These are phyloP conservation scores for Solen grandis DNA, from an alignment of 1,140 invertebrate genomes.

Conservation along the genomic window DNA sequence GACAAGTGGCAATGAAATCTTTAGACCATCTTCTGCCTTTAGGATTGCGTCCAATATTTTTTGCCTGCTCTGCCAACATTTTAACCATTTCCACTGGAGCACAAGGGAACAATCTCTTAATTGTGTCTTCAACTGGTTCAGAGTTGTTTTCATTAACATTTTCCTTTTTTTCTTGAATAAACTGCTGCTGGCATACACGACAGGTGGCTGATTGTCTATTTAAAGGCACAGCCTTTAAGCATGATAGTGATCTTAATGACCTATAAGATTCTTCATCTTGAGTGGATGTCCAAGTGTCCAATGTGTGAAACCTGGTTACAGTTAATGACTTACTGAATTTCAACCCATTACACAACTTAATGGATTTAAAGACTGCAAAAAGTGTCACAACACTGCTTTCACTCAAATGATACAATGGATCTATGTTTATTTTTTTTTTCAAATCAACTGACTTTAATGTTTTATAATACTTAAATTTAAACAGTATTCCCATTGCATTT, in stretches of 20 bases:
- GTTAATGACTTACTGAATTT: slow-evolving; percentile 5
- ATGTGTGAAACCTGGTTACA: neutral
- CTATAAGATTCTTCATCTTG: neutral
- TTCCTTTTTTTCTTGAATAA: slow-evolving; percentile 1
- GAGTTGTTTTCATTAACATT: neutral
- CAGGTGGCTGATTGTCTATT: slow-evolving; percentile 7
- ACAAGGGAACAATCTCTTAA: slow-evolving; percentile 1
- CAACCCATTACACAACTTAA: neutral
- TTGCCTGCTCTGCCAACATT: neutral
- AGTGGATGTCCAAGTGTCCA: neutral
- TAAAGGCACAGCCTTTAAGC: slow-evolving; percentile 4
- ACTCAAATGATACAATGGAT: neutral
- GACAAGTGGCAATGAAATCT: too few species aligned
- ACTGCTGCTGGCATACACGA: neutral
- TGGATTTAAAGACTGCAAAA: neutral
- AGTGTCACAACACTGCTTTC: neutral
- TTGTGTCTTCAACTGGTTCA: neutral
- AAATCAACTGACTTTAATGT: neutral
- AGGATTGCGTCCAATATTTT: slow-evolving; percentile 15
- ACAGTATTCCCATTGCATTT: neutral
- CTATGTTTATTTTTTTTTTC: neutral
- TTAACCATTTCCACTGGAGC: slow-evolving; percentile 8
- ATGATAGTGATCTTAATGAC: neutral
- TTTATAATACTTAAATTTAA: neutral
- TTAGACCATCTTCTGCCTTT: slow-evolving; percentile 31